Percentiles rank a stretch among this genome's conserved stretches.
Conservation (phyloP, 2,888 invertebrate species). For the Drosophila peninsularis region DNA sequence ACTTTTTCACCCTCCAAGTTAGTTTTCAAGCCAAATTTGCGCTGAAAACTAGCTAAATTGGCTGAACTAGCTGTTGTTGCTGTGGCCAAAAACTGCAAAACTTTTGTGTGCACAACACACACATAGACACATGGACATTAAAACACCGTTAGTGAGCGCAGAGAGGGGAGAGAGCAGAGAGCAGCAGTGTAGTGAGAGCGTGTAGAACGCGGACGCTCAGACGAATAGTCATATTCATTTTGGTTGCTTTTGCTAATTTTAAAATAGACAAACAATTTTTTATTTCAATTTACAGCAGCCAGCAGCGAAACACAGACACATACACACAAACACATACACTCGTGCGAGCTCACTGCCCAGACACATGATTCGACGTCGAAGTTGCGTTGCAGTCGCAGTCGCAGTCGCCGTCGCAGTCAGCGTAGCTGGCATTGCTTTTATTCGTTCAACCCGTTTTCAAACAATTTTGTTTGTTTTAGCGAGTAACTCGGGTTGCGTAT, state of each 20-base stretch:
- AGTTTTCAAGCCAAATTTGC: background rate
- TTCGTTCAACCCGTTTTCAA: conserved; percentile 9
- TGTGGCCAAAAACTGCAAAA: conserved; percentile 40
- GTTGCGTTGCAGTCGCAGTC: conserved; percentile 20
- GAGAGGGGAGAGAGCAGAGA: background rate
- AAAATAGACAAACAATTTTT: conserved; percentile 78
- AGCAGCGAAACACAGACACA: conserved; percentile 25
- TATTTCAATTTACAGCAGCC: conserved; percentile 74
- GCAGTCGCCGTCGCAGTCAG: conserved; percentile 17
- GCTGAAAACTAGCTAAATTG: conserved; percentile 1
- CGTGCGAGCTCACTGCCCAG: conserved; percentile 33
- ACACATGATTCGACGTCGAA: conserved; percentile 57
- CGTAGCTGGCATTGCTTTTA: conserved; percentile 15
- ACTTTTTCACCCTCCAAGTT: background rate
- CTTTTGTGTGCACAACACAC: conserved; percentile 36
- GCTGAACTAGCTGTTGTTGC: conserved; percentile 30
- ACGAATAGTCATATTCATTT: conserved; percentile 69
- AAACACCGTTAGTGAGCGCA: background rate
- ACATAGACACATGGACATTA: background rate
- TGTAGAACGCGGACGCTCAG: conserved; percentile 36
- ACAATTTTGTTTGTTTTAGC: conserved; percentile 60
- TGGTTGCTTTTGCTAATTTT: conserved; percentile 76
- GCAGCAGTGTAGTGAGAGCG: conserved; percentile 12
- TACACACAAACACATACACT: conserved; percentile 22
- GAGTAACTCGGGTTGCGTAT: conserved; percentile 73